Evolutionary conservation across 2,888 invertebrate genomes (phyloP).

Genomic region (Lithosia quadra): DNA sequence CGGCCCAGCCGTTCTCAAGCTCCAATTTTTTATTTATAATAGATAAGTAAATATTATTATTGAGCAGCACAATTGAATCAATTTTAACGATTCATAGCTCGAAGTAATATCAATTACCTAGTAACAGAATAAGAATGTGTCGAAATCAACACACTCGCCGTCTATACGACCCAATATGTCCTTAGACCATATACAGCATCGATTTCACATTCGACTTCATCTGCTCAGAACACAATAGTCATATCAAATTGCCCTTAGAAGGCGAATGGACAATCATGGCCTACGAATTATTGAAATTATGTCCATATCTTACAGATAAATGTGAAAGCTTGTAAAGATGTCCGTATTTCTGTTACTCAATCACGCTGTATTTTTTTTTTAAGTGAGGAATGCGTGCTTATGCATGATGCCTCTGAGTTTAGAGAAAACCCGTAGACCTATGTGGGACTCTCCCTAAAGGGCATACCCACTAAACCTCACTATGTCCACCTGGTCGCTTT

Average conservation of each 20-base stretch:
- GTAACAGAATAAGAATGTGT: slow-evolving; percentile 9
- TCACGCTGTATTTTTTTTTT: too few relatives aligned
- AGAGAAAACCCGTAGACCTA: too few relatives aligned
- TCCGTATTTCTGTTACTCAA: too few relatives aligned
- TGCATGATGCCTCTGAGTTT: too few relatives aligned
- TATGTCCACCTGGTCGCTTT: too few relatives aligned
- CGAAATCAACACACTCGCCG: neutral
- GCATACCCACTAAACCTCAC: too few relatives aligned
- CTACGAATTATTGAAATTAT: neutral
- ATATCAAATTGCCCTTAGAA: slow-evolving; percentile 3
- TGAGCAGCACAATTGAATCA: neutral
- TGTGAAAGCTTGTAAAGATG: too few relatives aligned
- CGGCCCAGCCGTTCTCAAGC: too few relatives aligned
- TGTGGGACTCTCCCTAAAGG: too few relatives aligned
- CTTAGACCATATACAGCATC: neutral
- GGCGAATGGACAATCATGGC: neutral
- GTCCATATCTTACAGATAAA: too few relatives aligned
- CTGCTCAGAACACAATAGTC: slow-evolving; percentile 12
- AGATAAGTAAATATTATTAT: neutral
- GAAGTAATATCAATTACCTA: neutral
- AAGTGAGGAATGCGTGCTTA: too few relatives aligned
- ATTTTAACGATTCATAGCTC: neutral
- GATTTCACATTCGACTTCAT: slow-evolving; percentile 4
- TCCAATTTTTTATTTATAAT: too few relatives aligned
- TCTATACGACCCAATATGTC: neutral